Evolutionary conservation across 2,888 invertebrate species (phyloP).

Genomic region (Helobdella robusta): DNA sequence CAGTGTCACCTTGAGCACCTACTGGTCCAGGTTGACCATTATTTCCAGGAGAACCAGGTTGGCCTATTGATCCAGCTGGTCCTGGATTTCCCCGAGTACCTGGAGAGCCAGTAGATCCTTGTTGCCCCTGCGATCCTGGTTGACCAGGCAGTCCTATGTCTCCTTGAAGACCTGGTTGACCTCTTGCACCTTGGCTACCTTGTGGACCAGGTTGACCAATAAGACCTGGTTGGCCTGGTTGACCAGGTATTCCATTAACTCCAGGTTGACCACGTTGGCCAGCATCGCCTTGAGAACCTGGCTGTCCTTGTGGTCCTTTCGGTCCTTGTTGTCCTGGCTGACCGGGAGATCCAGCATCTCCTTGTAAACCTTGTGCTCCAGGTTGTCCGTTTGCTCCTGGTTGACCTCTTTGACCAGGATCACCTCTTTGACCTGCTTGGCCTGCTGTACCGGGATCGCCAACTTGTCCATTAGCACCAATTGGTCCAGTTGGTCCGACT

Average conservation of each 20-base stretch:
- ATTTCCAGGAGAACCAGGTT: neutral
- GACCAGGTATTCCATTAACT: slow-evolving; percentile 29
- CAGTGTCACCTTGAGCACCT: slow-evolving; percentile 15
- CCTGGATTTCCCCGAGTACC: slow-evolving; percentile 24
- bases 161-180: slow-evolving; percentile 28
- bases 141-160: slow-evolving; percentile 30
- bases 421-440: slow-evolving; percentile 25
- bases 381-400: slow-evolving; percentile 28
- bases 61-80: neutral
- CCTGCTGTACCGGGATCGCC: slow-evolving; percentile 24
- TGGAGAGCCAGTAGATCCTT: slow-evolving; percentile 23
- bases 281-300: slow-evolving; percentile 8
- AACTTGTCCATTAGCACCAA: slow-evolving; percentile 27
- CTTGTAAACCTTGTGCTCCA: slow-evolving; percentile 27
- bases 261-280: slow-evolving; percentile 22
- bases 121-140: slow-evolving; percentile 21
- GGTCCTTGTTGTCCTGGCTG: slow-evolving; percentile 26
- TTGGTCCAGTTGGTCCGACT: slow-evolving; percentile 18
- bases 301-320: slow-evolving; percentile 27
- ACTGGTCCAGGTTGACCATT: slow-evolving; percentile 38
- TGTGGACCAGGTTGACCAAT: slow-evolving; percentile 26
- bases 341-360: slow-evolving; percentile 27
- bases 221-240: slow-evolving; percentile 33
- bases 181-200: slow-evolving; percentile 28
- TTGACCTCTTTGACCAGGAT: slow-evolving; percentile 27